A percentile compares a stretch with the other conserved stretches of the same genome.
phyloP scores from a whole-genome alignment of 2,113 vertebrate species.

The Heterotilapia buettikoferi region DNA sequence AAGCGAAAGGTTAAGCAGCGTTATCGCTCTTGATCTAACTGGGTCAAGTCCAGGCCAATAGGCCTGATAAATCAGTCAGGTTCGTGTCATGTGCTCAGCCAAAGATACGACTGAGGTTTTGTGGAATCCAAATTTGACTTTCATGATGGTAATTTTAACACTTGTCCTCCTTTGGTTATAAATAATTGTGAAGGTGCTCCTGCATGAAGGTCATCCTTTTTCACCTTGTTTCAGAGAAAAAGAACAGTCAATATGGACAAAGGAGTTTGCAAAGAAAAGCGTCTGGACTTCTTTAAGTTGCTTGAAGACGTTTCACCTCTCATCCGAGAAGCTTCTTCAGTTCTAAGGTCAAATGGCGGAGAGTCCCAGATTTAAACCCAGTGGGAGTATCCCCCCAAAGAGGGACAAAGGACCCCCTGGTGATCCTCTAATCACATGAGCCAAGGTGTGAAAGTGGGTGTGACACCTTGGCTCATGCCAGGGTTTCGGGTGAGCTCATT shows the following conservation, averaged over 20 bases:
- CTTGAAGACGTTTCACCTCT: no score
- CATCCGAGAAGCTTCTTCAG: no score
- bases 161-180: background rate
- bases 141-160: background rate
- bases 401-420: no score
- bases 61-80: background rate
- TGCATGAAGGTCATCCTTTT: background rate
- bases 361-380: no score
- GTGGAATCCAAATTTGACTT: background rate
- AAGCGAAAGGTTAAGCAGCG: background rate
- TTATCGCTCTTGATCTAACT: background rate
- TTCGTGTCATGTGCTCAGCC: background rate
- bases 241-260: conserved; percentile 5
- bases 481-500: no score
- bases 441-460: no score
- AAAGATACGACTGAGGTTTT: background rate
- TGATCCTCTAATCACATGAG: no score
- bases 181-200: background rate
- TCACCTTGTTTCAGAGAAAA: background rate
- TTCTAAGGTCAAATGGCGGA: no score
- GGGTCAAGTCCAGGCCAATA: background rate
- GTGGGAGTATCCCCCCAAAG: no score
- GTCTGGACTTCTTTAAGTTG: no score
- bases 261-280: no score
- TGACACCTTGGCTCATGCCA: no score